These are phyloP conservation scores for Onychostoma macrolepis DNA, from an alignment of 2,113 vertebrate species.

Conservation along the genomic window DNA sequence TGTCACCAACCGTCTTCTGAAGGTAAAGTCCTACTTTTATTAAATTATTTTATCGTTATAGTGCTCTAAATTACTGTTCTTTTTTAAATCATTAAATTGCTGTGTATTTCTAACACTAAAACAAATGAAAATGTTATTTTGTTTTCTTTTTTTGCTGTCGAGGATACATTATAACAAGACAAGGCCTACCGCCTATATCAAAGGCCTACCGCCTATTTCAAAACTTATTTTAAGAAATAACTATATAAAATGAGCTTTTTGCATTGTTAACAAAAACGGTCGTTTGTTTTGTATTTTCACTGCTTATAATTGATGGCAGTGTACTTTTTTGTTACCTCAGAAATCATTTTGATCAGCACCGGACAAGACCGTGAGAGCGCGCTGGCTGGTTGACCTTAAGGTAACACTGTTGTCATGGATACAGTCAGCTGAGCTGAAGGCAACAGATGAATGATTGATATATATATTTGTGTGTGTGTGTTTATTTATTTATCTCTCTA, in stretches of 20 bases:
- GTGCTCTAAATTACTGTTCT: neutral
- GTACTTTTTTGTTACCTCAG: neutral
- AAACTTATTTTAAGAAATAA: too few relatives aligned
- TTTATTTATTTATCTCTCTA: too few relatives aligned
- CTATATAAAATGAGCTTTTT: too few relatives aligned
- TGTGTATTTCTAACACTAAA: neutral
- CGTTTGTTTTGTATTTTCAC: too few relatives aligned
- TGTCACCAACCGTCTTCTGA: neutral
- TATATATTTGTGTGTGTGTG: too few relatives aligned
- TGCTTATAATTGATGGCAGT: neutral
- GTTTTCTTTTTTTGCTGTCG: neutral
- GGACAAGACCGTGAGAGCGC: neutral
- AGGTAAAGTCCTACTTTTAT: neutral
- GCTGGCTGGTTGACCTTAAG: neutral
- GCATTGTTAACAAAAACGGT: too few relatives aligned
- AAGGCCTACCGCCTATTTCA: too few relatives aligned
- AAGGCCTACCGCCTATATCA: neutral
- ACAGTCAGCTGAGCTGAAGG: neutral
- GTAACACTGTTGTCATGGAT: conserved; percentile 1
- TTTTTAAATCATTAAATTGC: neutral
- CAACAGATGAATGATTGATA: neutral
- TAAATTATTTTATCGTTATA: neutral
- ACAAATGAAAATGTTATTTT: neutral
- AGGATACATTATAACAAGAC: neutral
- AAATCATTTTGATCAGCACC: neutral